A percentile compares a stretch with the other conserved stretches of the same genome.
phyloP scores from a whole-genome alignment of 2,113 vertebrate species.

The Corythoichthys haematopterus region DNA sequence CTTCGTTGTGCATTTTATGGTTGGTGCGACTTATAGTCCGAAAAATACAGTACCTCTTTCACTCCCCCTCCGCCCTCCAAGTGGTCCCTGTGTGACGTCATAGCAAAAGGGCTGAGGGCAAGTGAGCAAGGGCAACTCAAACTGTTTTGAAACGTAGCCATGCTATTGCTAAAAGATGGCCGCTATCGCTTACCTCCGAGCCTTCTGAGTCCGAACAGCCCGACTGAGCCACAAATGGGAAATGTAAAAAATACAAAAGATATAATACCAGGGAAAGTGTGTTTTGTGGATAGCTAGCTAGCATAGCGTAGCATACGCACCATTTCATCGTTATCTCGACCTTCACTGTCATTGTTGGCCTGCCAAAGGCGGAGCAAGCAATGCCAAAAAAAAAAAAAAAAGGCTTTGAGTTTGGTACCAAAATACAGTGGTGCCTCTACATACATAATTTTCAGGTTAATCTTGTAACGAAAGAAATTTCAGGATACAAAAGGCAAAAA shows the following conservation, averaged over 20 bases:
- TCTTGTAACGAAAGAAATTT: too few relatives aligned
- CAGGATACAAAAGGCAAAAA: too few relatives aligned
- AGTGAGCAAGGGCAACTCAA: too few relatives aligned
- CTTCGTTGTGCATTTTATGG: too few relatives aligned
- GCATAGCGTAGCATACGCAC: slow-evolving; percentile 50
- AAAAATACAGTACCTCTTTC: too few relatives aligned
- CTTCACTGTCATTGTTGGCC: slow-evolving; percentile 53
- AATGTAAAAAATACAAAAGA: neutral
- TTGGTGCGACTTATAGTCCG: too few relatives aligned
- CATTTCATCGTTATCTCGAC: slow-evolving; percentile 41
- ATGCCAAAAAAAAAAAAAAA: slow-evolving; percentile 14
- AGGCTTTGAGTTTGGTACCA: neutral
- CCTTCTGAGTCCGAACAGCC: slow-evolving; percentile 67
- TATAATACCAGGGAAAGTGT: neutral
- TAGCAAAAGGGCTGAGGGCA: too few relatives aligned
- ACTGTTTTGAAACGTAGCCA: too few relatives aligned
- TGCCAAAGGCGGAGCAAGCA: slow-evolving; percentile 16
- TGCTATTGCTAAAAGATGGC: neutral
- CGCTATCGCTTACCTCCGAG: slow-evolving; percentile 62
- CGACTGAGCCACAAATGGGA: slow-evolving; percentile 44
- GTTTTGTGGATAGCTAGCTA: neutral
- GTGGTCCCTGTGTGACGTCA: too few relatives aligned
- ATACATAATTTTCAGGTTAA: too few relatives aligned
- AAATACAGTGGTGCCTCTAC: too few relatives aligned
- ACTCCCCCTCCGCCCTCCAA: too few relatives aligned